These are phyloP conservation scores for Eustalomyia histrio DNA, from an alignment of 2,888 invertebrate genomes.

Conservation along the genomic window DNA sequence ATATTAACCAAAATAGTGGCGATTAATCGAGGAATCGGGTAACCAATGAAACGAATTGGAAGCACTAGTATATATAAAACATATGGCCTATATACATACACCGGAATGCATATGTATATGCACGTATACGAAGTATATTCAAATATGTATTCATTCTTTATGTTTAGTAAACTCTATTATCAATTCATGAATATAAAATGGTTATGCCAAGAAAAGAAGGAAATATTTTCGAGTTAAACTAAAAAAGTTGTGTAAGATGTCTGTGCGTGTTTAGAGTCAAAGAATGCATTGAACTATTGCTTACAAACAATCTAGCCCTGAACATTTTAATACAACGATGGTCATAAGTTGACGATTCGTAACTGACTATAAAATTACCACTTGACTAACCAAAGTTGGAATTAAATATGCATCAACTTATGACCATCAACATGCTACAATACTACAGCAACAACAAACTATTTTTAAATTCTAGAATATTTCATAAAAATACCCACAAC, in stretches of 20 bases:
- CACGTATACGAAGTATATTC: not conserved
- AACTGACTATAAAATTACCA: too few relatives aligned
- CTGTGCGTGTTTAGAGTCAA: conserved; percentile 55
- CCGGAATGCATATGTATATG: too few relatives aligned
- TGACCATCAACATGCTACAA: too few relatives aligned
- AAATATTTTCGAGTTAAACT: conserved; percentile 10
- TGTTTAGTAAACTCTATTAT: conserved; percentile 14
- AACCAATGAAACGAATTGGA: too few relatives aligned
- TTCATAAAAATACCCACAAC: not conserved
- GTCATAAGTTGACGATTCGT: not conserved
- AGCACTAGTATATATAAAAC: too few relatives aligned
- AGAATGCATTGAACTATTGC: conserved; percentile 56
- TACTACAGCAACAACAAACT: not conserved
- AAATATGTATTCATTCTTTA: not conserved
- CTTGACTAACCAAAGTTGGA: too few relatives aligned
- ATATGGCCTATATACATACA: too few relatives aligned
- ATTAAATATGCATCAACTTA: too few relatives aligned
- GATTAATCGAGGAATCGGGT: too few relatives aligned
- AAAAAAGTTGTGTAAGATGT: conserved; percentile 3
- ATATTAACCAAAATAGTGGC: too few relatives aligned
- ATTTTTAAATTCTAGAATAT: conserved; percentile 8
- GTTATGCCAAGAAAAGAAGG: conserved; percentile 3
- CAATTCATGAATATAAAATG: conserved; percentile 25
- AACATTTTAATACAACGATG: not conserved
- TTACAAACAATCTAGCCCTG: conserved; percentile 28